Percentiles rank a stretch among this genome's conserved stretches.
Evolutionary conservation across 2,797 vertebrate genomes (phyloP).

Genomic region (Rhincodon typus): DNA sequence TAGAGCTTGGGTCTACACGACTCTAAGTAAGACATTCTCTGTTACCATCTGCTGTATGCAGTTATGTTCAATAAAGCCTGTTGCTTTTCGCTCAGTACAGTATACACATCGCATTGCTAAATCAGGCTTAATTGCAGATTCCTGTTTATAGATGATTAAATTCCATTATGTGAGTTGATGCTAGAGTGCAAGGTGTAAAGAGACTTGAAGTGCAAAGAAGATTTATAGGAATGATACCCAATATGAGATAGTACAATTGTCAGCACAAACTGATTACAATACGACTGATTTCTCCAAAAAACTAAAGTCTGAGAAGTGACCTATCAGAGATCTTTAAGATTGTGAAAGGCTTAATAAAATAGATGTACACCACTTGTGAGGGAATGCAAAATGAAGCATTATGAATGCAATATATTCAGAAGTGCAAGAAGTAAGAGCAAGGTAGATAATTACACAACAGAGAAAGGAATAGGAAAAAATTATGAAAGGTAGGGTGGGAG

Average conservation of each 20-base stretch:
- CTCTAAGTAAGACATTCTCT: no score
- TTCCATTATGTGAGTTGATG: not conserved
- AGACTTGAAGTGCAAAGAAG: not conserved
- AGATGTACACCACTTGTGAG: not conserved
- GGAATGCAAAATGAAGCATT: no score
- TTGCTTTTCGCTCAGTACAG: no score
- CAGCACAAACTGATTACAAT: not conserved
- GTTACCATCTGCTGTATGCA: no score
- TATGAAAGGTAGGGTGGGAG: not conserved
- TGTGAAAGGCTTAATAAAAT: not conserved
- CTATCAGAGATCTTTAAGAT: not conserved
- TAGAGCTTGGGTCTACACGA: no score
- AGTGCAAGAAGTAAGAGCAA: not conserved
- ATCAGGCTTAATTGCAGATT: not conserved
- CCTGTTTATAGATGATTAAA: not conserved
- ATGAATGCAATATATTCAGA: no score
- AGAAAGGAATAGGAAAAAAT: not conserved
- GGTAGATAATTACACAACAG: not conserved
- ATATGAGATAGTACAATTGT: not conserved
- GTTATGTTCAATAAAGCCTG: no score
- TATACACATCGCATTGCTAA: no score
- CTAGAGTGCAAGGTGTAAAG: not conserved
- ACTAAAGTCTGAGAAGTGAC: not conserved
- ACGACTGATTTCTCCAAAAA: not conserved
- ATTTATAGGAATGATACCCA: not conserved